Conservation (phyloP, 2,113 vertebrate genomes). For the Sterrhoptilus dennistouni region DNA sequence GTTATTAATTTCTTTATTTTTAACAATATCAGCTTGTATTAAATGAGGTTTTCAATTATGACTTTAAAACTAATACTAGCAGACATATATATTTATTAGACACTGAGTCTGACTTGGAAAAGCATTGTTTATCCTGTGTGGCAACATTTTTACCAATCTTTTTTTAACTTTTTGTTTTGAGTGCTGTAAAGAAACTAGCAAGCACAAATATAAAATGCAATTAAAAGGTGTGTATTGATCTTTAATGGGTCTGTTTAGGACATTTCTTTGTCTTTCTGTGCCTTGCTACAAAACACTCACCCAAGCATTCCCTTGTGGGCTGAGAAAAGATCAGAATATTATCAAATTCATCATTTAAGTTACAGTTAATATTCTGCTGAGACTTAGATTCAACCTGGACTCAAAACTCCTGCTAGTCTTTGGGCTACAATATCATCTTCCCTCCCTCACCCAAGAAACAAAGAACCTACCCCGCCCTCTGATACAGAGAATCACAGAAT, state of each 20-base stretch:
- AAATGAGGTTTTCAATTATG: conserved; percentile 1
- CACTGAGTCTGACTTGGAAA: background rate
- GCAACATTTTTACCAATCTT: background rate
- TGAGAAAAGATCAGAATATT: background rate
- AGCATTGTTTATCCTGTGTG: background rate
- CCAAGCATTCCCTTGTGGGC: background rate
- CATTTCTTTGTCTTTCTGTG: background rate
- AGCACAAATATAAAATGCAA: background rate
- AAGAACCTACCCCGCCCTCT: background rate
- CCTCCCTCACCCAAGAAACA: background rate
- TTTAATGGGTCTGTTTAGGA: background rate
- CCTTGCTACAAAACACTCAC: background rate
- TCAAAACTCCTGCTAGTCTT: background rate
- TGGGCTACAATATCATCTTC: background rate
- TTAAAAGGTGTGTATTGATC: background rate
- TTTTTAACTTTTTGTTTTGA: background rate
- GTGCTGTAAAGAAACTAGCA: background rate
- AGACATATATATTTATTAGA: conserved; percentile 8
- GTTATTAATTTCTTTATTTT: background rate
- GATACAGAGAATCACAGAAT: background rate
- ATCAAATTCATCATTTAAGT: background rate
- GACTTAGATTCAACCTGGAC: background rate
- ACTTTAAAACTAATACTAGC: background rate
- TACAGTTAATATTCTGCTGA: background rate
- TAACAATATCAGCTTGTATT: background rate